Base-by-base conservation (phyloP, 2,888 invertebrate species). In the Corythucha ciliata region DNA sequence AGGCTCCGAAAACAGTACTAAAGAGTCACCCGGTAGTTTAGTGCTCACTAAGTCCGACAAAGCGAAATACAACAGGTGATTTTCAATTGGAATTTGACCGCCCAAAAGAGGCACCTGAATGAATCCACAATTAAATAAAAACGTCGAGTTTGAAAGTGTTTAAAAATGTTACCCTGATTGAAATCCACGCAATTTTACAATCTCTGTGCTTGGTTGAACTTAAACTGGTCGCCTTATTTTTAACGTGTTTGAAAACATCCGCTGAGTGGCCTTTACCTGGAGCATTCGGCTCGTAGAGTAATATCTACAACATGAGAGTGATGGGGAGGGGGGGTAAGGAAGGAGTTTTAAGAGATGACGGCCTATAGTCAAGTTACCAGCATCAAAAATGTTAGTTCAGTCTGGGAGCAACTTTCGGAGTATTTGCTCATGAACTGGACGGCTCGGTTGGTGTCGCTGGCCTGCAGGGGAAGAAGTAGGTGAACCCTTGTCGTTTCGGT, bases 401-500 rank as follows among this genome's bases (percentile, higher is more conserved):
- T 79, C 53, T 81, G 77, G 70, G 88, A 79, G 60, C 83, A 84
- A 4, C 76, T 72, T 57, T 76, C 71, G 42, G 81, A 78, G 68
- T 88, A 91, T 52, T 79, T 74, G 26, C 75, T 74, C 47, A 93
- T 72, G 69, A 91, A 88, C 24, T 73, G 71, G 20, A 75, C 66
- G 3, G 79, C 78, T 46, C 78, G 75, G 2, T 70, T 66, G 21
- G 71, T 69, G 61, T 74, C 73, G 51, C 67, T 66, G 62, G 76
- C 71, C 63, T 77, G 74, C 3, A 86, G 73, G 0, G 83, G 80
- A 57, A 93, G 68, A 59, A 94, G 69, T 58, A 93, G 72, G 52
- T 81, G 78, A 4, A 94, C 76, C 58, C 87, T 75, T 5, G 84
- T 82, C 68, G 83, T 88, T 74, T 97, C 96, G 0, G 94, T 96